Conservation (phyloP, 2,113 vertebrate genomes). For the Hippocampus guttulatus region DNA sequence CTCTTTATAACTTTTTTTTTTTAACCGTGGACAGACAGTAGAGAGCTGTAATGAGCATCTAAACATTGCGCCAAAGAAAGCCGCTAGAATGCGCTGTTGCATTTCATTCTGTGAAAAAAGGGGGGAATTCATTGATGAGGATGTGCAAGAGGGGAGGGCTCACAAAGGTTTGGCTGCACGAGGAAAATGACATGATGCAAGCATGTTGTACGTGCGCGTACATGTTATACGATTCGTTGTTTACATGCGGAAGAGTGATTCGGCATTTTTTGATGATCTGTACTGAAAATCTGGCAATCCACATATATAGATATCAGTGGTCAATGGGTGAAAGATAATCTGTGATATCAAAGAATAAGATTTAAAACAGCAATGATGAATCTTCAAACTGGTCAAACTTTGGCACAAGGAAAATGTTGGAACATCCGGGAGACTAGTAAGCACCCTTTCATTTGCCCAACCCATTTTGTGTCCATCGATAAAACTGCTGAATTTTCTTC, state of each 20-base stretch:
- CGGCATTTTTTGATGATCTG: neutral
- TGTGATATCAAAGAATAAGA: neutral
- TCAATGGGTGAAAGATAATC: neutral
- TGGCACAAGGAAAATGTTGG: too few species aligned
- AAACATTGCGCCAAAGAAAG: neutral
- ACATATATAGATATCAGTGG: neutral
- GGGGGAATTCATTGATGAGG: neutral
- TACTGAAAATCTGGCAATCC: neutral
- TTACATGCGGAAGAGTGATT: neutral
- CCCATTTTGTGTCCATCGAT: too few species aligned
- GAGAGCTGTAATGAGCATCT: neutral
- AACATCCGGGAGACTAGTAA: too few species aligned
- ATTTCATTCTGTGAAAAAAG: constrained; percentile 11
- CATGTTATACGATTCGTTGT: neutral
- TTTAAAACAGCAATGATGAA: too few species aligned
- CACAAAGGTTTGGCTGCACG: constrained; percentile 15
- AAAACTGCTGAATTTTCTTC: too few species aligned
- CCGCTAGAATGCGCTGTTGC: constrained; percentile 65
- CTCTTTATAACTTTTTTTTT: neutral
- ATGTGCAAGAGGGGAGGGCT: constrained; percentile 10
- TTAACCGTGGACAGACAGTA: neutral
- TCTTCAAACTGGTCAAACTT: neutral
- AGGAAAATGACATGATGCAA: neutral
- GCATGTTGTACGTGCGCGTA: neutral
- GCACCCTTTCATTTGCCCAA: too few species aligned